Evolutionary conservation across 2,888 invertebrate genomes (phyloP), one percentile per base, ranked within the genome.

Genomic region (Drosophila rellima): DNA sequence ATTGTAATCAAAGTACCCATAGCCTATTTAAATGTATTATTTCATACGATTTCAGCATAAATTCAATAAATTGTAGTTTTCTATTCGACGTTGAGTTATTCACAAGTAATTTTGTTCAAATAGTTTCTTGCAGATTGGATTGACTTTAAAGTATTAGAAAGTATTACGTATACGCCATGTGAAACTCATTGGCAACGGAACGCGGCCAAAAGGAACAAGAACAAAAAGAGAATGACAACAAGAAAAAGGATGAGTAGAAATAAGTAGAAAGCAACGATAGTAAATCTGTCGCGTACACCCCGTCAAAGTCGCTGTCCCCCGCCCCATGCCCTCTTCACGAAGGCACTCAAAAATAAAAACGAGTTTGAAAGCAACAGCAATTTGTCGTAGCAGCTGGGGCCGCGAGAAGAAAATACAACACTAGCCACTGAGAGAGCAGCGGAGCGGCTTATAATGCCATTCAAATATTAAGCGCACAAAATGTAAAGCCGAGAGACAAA

Each of bases 121-220:
- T 40, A 11, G 11, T 17, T 39, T 39, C 39, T 40, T 15, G 4
- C 13, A 42, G 8, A 13, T 4, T 39, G 2, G 3, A 17, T 31
- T 13, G 18, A 33, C 18, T 31, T 56, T 33, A n/a, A 4, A 17
- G 39, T 17, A 29, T 18, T 33, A 26, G 13, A 26, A 39, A 52
- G 35, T 48, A 72, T 76, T 39, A 18, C 72, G 48, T 59, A 76
- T 76, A 76, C 75, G 75, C 55, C 72, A 37, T 44, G 68, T 74
- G 18, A 15, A 29, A 29, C 13, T 8, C 13, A 50, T 18, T 26
- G 13, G 11, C 13, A 42, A 42, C n/a, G 20, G 1, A 18, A 8
- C 17, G 2, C 37, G 35, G 3, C n/a, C 8, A 7, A 37, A 42
- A 17, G 17, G 1, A 13, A 54, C 44, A 18, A 8, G 17, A n/a